Conservation (phyloP, 2,888 invertebrate species). For the Metacarcinus magister region DNA sequence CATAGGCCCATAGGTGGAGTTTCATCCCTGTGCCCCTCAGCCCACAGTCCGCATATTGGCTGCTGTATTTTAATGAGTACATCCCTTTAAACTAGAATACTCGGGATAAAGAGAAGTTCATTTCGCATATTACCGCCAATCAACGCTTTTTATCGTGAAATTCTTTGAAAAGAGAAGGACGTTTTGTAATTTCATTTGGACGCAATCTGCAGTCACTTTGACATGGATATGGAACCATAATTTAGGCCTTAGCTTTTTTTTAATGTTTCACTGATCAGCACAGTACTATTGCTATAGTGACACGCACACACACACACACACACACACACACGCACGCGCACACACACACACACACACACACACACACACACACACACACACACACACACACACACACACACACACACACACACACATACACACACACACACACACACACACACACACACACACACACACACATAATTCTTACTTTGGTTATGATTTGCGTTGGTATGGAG, state of each 20-base stretch:
- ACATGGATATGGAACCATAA: constrained; percentile 53
- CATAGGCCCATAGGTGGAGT: not conserved
- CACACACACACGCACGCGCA: not conserved
- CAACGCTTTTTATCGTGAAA: constrained; percentile 60
- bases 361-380: not conserved
- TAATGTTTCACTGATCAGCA: not conserved
- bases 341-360: constrained; percentile 2
- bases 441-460: constrained; percentile 32
- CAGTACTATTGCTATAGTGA: not conserved
- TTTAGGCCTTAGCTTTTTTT: constrained; percentile 2
- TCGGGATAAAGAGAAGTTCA: constrained; percentile 65
- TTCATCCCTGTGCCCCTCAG: not conserved
- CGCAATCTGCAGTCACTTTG: constrained; percentile 67
- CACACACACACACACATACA: constrained; percentile 31
- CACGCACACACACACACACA: too few relatives aligned
- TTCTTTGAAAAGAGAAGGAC: constrained; percentile 61
- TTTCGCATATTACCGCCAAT: constrained; percentile 68
- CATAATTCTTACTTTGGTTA: not conserved
- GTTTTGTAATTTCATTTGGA: constrained; percentile 65
- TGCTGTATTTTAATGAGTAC: constrained; percentile 40
- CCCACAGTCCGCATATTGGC: not conserved
- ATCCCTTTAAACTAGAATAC: constrained; percentile 61
- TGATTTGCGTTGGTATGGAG: not conserved
- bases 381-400: constrained; percentile 29
- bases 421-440: constrained; percentile 9